Evolutionary conservation across 1,140 invertebrate species (phyloP).

Genomic region (Drosophila burlai): DNA sequence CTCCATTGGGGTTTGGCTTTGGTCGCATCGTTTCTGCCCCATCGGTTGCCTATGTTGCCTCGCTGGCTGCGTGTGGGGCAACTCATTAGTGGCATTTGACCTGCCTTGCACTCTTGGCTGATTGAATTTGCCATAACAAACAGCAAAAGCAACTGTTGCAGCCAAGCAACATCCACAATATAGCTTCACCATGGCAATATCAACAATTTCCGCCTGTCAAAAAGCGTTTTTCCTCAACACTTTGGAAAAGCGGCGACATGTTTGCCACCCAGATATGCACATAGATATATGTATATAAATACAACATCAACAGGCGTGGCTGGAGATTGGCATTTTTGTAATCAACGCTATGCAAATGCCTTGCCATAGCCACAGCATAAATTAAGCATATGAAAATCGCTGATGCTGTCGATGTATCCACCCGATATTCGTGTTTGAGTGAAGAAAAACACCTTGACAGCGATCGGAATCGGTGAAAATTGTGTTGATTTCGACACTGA

Average conservation of each 20-base stretch:
- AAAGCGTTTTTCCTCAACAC: slow-evolving; percentile 68
- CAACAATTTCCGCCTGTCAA: slow-evolving; percentile 75
- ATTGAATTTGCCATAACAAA: slow-evolving; percentile 79
- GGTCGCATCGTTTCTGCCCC: slow-evolving; percentile 48
- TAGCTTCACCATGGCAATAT: slow-evolving; percentile 9
- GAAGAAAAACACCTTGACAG: slow-evolving; percentile 48
- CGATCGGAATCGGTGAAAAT: slow-evolving; percentile 55
- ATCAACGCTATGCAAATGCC: slow-evolving; percentile 80
- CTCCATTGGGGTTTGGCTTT: slow-evolving; percentile 15
- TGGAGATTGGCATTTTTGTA: slow-evolving; percentile 76
- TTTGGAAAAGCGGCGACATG: slow-evolving; percentile 52
- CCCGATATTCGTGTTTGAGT: slow-evolving; percentile 31
- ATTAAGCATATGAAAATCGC: slow-evolving; percentile 66
- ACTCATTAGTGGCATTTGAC: slow-evolving; percentile 83
- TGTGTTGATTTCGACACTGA: slow-evolving; percentile 74
- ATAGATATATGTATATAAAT: background rate
- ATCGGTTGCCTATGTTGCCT: slow-evolving; percentile 26
- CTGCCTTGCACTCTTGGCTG: slow-evolving; percentile 76
- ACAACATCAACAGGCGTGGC: slow-evolving; percentile 19
- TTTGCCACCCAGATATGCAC: slow-evolving; percentile 31
- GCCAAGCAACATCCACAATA: slow-evolving; percentile 23
- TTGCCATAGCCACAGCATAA: slow-evolving; percentile 61
- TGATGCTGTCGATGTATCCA: slow-evolving; percentile 38
- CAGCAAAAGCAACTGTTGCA: slow-evolving; percentile 32
- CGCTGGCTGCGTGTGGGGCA: slow-evolving; percentile 74